Base-by-base conservation (phyloP, 2,797 vertebrate species). In the Sparidentex hasta region DNA sequence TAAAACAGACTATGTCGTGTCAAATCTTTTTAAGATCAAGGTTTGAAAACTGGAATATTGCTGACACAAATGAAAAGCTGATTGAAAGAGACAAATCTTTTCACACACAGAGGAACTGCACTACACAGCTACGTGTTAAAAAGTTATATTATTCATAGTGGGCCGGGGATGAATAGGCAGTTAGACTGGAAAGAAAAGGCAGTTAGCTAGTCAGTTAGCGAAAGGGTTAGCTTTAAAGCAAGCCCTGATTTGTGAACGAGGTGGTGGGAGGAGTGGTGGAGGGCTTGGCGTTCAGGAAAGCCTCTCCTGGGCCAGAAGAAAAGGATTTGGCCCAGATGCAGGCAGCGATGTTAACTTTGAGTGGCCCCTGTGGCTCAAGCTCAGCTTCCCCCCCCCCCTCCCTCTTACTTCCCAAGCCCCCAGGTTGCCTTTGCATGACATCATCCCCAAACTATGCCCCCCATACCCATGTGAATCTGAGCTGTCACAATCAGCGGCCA, bases 371-470 rank as follows among this genome's bases (percentile, higher is more conserved):
- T 94, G 90, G 94, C 93, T 95, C 92, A 82, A 91, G 83, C 90
- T 87, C 90, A 82, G 78, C 61, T 73, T 33, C 33, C 33, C 81
- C 91, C 25, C 33, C 33, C 81, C 91, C 93, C 91, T 93, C 92
- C 90, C 75, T 81, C 80, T 82, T 92, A 93, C 94, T 96, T 95
- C 96, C 94, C 93, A 93, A 96, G 96, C 95, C 95, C 96, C 95
- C 96, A 97, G 97, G 97, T 98, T 98, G 96, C 96, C 96, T 97
- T 96, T 96, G 97, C 96, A 99, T 99, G 97, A 99, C 98, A 97
- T 99, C 98, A 99, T 98, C 96, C 95, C 93, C 90, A 95, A 99
- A 97, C 95, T 96, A 99, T 98, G 96, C 96, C 95, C 96, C 94
- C 94, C 96, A 96, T 96, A 95, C 96, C 97, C 97, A 97, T 98